phyloP scores from a whole-genome alignment of 1,140 invertebrate genomes.

The Anadara kagoshimensis region DNA sequence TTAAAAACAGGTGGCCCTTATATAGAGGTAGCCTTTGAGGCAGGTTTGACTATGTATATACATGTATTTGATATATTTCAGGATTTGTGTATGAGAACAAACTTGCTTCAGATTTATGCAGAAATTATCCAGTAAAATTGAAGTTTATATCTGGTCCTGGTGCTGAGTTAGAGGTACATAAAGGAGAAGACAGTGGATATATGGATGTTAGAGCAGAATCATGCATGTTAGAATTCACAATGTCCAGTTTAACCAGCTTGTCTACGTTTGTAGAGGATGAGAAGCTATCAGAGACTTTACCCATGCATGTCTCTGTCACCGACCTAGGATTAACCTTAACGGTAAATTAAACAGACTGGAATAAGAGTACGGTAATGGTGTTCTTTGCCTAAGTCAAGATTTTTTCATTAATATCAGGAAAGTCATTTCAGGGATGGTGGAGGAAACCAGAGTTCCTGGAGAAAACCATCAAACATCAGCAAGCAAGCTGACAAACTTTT shows the following conservation, averaged over 20 bases:
- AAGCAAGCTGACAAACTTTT: background rate
- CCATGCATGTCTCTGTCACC: constrained; percentile 80
- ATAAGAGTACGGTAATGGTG: constrained; percentile 80
- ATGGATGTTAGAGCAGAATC: constrained; percentile 43
- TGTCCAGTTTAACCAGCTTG: constrained; percentile 86
- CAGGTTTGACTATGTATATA: background rate
- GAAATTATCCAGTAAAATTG: constrained; percentile 19
- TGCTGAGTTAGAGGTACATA: background rate
- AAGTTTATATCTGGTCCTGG: constrained; percentile 30
- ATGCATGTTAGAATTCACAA: constrained; percentile 78
- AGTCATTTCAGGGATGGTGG: background rate
- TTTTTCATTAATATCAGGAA: background rate
- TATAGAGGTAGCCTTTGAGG: background rate
- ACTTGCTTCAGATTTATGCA: background rate
- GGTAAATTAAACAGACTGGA: constrained; percentile 48
- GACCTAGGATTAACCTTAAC: constrained; percentile 60
- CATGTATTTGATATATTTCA: background rate
- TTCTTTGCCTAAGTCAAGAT: constrained; percentile 82
- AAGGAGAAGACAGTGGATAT: constrained; percentile 31
- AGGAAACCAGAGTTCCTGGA: background rate
- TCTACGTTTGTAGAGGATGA: constrained; percentile 91
- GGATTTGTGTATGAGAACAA: background rate
- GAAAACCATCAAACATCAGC: background rate
- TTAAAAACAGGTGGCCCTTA: background rate
- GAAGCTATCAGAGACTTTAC: constrained; percentile 82